Evolutionary conservation across 2,888 invertebrate genomes (phyloP).

Genomic region (Phyllotreta striolata): DNA sequence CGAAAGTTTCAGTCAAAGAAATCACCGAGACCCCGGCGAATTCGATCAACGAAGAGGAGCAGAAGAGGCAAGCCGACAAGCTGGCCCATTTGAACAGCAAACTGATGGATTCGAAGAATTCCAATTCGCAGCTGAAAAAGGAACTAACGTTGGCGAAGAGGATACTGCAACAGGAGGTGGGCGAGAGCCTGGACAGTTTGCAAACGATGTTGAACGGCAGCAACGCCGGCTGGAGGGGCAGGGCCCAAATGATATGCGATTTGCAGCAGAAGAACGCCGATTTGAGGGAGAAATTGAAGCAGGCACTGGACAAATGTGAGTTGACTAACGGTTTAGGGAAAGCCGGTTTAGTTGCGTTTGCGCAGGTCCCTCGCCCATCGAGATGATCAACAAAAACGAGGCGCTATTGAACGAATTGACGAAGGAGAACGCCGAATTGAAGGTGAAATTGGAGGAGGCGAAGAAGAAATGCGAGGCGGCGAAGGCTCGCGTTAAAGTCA

Average conservation of each 20-base stretch:
- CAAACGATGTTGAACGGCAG: constrained; percentile 67
- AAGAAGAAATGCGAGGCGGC: constrained; percentile 72
- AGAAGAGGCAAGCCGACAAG: constrained; percentile 71
- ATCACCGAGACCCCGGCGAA: constrained; percentile 37
- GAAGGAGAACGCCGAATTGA: constrained; percentile 67
- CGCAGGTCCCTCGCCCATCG: constrained; percentile 2
- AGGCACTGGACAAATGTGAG: constrained; percentile 48
- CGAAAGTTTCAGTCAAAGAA: constrained; percentile 4
- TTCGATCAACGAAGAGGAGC: constrained; percentile 62
- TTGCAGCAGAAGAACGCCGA: constrained; percentile 75
- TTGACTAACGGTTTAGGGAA: background rate
- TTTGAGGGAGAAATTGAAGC: constrained; percentile 69
- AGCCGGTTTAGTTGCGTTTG: background rate
- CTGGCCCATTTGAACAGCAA: constrained; percentile 68
- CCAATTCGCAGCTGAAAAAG: constrained; percentile 72
- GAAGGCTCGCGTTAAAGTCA: constrained; percentile 72
- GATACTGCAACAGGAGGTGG: constrained; percentile 78
- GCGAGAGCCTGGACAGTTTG: constrained; percentile 73
- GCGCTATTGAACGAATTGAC: constrained; percentile 57
- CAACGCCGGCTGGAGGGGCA: constrained; percentile 74
- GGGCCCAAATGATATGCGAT: constrained; percentile 77
- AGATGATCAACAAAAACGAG: constrained; percentile 23
- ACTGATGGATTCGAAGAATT: constrained; percentile 74
- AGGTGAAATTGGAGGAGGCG: constrained; percentile 66
- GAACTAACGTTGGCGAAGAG: constrained; percentile 77